Evolutionary conservation across 2,113 vertebrate genomes (phyloP).

Genomic region (Entosphenus tridentatus): DNA sequence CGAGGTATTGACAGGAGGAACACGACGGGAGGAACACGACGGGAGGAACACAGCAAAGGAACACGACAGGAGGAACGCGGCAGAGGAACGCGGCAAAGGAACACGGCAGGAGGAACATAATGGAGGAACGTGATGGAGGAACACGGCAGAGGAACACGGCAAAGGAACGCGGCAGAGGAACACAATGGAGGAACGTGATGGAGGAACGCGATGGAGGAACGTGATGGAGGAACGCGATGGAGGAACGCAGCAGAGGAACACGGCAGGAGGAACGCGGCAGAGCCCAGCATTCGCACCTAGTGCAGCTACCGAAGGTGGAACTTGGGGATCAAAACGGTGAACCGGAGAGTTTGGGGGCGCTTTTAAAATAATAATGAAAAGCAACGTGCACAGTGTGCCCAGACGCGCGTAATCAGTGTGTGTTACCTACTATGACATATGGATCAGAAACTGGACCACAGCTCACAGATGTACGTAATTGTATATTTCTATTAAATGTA

Average conservation of each 20-base stretch:
- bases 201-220: background rate
- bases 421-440: too few relatives aligned
- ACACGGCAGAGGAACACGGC: background rate
- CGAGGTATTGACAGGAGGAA: background rate
- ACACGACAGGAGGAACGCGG: background rate
- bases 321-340: too few relatives aligned
- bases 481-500: too few relatives aligned
- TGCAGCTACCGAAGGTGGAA: too few relatives aligned
- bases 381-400: too few relatives aligned
- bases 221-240: background rate
- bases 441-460: too few relatives aligned
- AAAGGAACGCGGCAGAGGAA: background rate
- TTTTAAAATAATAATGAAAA: too few relatives aligned
- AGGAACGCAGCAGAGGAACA: background rate
- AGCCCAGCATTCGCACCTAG: too few relatives aligned
- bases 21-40: fast-evolving
- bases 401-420: too few relatives aligned
- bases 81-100: background rate
- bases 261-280: background rate
- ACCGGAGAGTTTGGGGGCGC: too few relatives aligned
- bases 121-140: background rate
- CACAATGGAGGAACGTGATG: background rate
- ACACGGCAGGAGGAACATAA: fast-evolving
- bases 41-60: too few relatives aligned
- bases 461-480: too few relatives aligned